Base-by-base conservation (phyloP, 2,797 vertebrate genomes). In the Acrossocheilus wenchowensis region DNA sequence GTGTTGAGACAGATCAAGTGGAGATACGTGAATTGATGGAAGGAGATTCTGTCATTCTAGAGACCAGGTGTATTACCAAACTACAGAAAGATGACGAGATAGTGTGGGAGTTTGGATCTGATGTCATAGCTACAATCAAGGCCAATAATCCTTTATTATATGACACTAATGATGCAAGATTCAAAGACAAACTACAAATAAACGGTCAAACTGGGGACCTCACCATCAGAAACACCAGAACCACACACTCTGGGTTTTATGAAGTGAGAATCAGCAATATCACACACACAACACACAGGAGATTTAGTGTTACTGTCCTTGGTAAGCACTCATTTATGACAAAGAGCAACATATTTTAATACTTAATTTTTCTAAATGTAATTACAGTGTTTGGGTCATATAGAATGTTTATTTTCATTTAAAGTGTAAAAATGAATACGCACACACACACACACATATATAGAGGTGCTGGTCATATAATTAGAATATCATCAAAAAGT, bases 201-300 rank as follows among this genome's bases (percentile, higher is more conserved):
- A 74, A 83, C 0, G 10, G 1, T n/a, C 39, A 83, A 45, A 62
- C 71, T 36, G 82, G 82, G 34, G 82, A 48, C 62, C 82, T 83
- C 19, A 64, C 39, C 54, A 83, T 83, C 41, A 83, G 41, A 15
- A 83, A 83, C 71, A 62, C 41, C 82, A 73, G 82, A 64, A 45
- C 9, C 54, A 48, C 45, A 64, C 82, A 36, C 26, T 74, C 82
- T 2, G 82, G 82, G 19, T 6, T n/a, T 74, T 83, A 83, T 36
- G 82, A 83, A 34, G 39, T 62, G 41, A 83, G 64, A 19, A 74
- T 83, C 54, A 6, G 14, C 82, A 74, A 43, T 62, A 36, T 45
- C 71, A 62, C n/a, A 5, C 0, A 21, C 4, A 73, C 10, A 34
- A 21, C 30, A 23, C 17, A 5, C 52, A 60, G 45, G 71, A 64